A percentile compares a stretch with the other conserved stretches of the same genome.
Evolutionary conservation across 2,888 invertebrate species (phyloP).

Genomic region (Selenia dentaria): DNA sequence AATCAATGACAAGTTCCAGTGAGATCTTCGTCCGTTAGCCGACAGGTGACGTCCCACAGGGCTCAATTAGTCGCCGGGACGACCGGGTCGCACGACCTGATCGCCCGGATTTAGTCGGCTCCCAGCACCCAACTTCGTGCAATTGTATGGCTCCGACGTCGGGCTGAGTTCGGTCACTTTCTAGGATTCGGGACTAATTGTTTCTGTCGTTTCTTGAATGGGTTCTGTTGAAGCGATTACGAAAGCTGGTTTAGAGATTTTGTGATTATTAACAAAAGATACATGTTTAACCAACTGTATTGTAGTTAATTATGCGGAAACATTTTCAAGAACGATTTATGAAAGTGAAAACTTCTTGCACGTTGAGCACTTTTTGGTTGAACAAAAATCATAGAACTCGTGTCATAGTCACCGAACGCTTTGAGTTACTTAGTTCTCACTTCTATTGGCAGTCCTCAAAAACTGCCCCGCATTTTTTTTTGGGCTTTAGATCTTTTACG

Average conservation of each 20-base stretch:
- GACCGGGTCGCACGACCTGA: conserved; percentile 21
- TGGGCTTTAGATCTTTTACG: too few relatives aligned
- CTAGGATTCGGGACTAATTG: conserved; percentile 13
- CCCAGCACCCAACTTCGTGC: conserved; percentile 3
- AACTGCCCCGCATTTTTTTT: too few relatives aligned
- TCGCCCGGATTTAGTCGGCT: conserved; percentile 13
- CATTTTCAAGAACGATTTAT: too few relatives aligned
- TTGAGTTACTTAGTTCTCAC: too few relatives aligned
- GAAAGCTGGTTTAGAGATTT: neutral
- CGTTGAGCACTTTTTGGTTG: too few relatives aligned
- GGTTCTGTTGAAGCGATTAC: neutral
- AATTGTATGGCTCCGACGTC: conserved; percentile 9
- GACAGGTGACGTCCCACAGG: conserved; percentile 42
- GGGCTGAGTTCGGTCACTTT: conserved; percentile 1
- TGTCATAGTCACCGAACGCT: too few relatives aligned
- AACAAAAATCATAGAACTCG: too few relatives aligned
- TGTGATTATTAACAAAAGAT: too few relatives aligned
- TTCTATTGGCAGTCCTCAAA: too few relatives aligned
- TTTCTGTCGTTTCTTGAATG: conserved; percentile 9
- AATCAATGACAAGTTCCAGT: conserved; percentile 31
- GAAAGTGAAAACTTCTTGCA: too few relatives aligned
- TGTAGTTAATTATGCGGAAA: too few relatives aligned
- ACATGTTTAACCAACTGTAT: too few relatives aligned
- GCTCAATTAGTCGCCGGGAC: conserved; percentile 39
- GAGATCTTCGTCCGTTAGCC: conserved; percentile 34